phyloP scores from a whole-genome alignment of 2,888 invertebrate genomes.

The Rosalia funebris region DNA sequence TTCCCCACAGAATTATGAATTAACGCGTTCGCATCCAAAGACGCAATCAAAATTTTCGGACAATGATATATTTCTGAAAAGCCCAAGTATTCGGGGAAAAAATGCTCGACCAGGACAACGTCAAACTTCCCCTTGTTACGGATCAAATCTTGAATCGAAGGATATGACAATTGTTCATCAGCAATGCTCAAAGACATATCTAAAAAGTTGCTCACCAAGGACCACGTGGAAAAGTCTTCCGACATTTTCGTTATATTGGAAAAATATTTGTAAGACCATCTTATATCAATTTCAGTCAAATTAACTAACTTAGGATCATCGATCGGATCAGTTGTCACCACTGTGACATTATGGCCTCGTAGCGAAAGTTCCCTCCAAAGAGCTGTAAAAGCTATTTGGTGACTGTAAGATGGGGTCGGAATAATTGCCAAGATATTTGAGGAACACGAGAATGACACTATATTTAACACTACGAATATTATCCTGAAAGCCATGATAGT shows the following conservation, averaged over 20 bases:
- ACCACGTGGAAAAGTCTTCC: conserved; percentile 3
- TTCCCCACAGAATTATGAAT: neutral
- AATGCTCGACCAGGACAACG: conserved; percentile 30
- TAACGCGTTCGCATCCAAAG: neutral
- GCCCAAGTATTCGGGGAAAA: neutral
- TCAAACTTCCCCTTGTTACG: conserved; percentile 27
- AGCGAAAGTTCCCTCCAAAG: conserved; percentile 48
- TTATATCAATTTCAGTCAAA: conserved; percentile 45
- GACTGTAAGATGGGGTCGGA: conserved; percentile 41
- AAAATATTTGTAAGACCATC: neutral
- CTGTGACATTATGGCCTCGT: conserved; percentile 47
- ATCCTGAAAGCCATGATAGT: neutral
- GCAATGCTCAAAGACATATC: neutral
- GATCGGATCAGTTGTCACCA: conserved; percentile 46
- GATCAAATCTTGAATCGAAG: conserved; percentile 1
- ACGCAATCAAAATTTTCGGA: conserved; percentile 26
- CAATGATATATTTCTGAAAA: conserved; percentile 9
- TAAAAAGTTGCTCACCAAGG: neutral
- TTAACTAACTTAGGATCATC: conserved; percentile 44
- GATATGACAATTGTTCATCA: neutral
- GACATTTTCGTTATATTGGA: neutral
- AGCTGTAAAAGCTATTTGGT: conserved; percentile 38
- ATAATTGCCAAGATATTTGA: conserved; percentile 6
- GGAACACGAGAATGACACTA: neutral
- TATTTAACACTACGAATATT: neutral